Base-by-base conservation (phyloP, 2,113 vertebrate genomes). In the Gnathonemus echidnorhynchus region DNA sequence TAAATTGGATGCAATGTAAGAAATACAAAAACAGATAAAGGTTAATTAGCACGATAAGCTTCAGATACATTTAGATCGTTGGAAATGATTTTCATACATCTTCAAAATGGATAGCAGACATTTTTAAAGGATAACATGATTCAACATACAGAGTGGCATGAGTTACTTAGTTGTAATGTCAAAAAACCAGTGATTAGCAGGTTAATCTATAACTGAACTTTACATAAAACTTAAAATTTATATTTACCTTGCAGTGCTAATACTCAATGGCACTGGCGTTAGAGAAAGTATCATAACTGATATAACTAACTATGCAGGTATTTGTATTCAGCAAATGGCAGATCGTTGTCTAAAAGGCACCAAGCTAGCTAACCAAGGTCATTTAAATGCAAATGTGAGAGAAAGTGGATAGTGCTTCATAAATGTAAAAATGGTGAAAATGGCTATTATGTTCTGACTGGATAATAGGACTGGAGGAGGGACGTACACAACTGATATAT, bases 271-370 rank as follows among this genome's bases (percentile, higher is more conserved):
- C 15, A 42, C 74, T 39, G 39, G 45, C 3, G 3, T 85, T 85
- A 85, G 83, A 85, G 5, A 80, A 80, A 42, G 15, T 17, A 80
- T 80, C 35, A 85, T 85, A 48, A n/a, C 45, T 85, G 83, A 48
- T 85, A 46, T 85, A 85, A 85, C 45, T 85, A 85, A 85, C 39
- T 85, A 85, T 48, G 45, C 83, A 85, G 45, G 19, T 85, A 85
- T 48, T 46, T 85, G 83, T 85, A 85, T 85, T n/a, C 83, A 48
- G 83, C 15, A 24, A 85, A 49, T 45, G 45, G 24, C 39, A 48
- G 83, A 85, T 85, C 8, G 83, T 85, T 85, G 45, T 42, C 3
- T 45, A 85, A 48, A 85, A 48, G 39, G 83, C 42, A n/a, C 42
- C 45, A 48, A 85, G 83, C 9, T 85, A 85, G 45, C 83, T 85